Percentiles rank a stretch among this genome's conserved stretches.
Evolutionary conservation across 2,113 vertebrate species (phyloP).

Genomic region (Malurus alboscapulatus): DNA sequence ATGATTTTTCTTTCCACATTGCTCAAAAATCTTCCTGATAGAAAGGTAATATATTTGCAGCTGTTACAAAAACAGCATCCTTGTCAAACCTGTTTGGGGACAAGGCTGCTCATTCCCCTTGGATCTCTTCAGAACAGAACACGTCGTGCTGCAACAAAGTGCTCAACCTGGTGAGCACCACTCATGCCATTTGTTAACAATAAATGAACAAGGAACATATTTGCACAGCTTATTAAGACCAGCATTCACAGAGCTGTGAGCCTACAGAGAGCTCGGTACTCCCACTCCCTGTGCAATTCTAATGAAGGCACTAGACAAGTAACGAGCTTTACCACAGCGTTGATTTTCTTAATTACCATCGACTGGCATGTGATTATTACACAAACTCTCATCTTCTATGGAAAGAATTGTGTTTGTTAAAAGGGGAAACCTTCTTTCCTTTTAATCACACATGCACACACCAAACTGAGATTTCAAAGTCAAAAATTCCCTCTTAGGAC

Average conservation of each 20-base stretch:
- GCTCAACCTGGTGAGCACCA: not conserved
- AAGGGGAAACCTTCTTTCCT: not conserved
- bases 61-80: not conserved
- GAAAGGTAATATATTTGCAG: not conserved
- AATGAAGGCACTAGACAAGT: not conserved
- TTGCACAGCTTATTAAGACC: not conserved
- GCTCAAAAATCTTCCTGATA: not conserved
- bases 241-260: not conserved
- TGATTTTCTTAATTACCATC: not conserved
- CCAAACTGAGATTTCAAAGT: not conserved
- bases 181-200: slow-evolving; percentile 6
- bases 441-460: not conserved
- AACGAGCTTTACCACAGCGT: not conserved
- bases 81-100: not conserved
- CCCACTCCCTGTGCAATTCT: not conserved
- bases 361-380: not conserved
- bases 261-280: not conserved
- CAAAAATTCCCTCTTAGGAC: not conserved
- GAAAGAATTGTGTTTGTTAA: not conserved
- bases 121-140: not conserved
- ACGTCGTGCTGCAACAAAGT: not conserved
- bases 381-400: not conserved
- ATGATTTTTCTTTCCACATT: not conserved
- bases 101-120: not conserved
- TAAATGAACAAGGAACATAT: slow-evolving; percentile 22